Conservation (phyloP, 92 coral and sea anemone species). For the Bergia puertoricense region DNA sequence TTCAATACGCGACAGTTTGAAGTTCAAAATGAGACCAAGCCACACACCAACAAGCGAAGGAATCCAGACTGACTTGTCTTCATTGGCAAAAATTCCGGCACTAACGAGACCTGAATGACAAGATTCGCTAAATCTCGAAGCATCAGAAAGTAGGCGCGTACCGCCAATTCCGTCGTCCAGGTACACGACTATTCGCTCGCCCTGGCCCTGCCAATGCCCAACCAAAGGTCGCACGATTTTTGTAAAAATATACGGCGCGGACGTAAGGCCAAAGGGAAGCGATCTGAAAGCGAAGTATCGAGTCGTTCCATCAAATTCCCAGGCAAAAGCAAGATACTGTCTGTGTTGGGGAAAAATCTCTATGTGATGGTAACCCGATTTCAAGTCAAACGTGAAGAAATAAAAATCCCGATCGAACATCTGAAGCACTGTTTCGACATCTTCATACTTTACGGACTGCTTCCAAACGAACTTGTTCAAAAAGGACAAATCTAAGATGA, state of each 20-base stretch:
- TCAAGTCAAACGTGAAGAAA: slow-evolving; percentile 48
- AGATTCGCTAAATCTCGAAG: slow-evolving; percentile 25
- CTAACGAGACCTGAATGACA: slow-evolving; percentile 33
- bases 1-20: slow-evolving; percentile 8
- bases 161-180: slow-evolving; percentile 53
- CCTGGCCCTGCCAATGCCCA: slow-evolving; percentile 43
- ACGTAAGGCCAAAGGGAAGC: slow-evolving; percentile 59
- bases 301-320: slow-evolving; percentile 23
- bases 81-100: slow-evolving; percentile 46
- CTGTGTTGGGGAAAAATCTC: slow-evolving; percentile 46
- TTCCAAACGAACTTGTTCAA: not conserved
- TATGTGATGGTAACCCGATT: slow-evolving; percentile 57
- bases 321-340: slow-evolving; percentile 52
- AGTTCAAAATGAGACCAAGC: slow-evolving; percentile 17
- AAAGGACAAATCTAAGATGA: not conserved
- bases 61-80: slow-evolving; percentile 49
- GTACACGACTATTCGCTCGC: slow-evolving; percentile 46
- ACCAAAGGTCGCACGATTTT: slow-evolving; percentile 46
- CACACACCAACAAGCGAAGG: slow-evolving; percentile 41
- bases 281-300: slow-evolving; percentile 42
- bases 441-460: not conserved
- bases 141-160: not conserved
- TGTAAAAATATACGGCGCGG: slow-evolving; percentile 54
- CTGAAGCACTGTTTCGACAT: not conserved
- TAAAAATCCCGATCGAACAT: slow-evolving; percentile 11